These are phyloP conservation scores for Macrophya alboannulata DNA, from an alignment of 2,888 invertebrate genomes.

Conservation along the genomic window DNA sequence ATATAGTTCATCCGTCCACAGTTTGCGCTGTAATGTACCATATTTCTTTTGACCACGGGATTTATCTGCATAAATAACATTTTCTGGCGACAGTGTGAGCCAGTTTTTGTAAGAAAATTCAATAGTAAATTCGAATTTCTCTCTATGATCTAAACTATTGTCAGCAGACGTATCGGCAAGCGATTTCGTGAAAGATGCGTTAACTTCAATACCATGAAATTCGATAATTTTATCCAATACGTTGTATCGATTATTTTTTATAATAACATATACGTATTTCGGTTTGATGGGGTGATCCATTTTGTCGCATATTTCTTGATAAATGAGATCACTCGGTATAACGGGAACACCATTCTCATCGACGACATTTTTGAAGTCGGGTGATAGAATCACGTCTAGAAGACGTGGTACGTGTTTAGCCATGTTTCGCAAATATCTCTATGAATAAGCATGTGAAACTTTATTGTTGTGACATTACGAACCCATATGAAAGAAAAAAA, in stretches of 20 bases:
- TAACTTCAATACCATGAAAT: conserved; percentile 23
- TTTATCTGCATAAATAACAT: conserved; percentile 44
- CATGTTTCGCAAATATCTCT: neutral
- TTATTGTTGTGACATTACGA: neutral
- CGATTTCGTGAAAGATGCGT: neutral
- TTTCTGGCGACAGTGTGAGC: conserved; percentile 12
- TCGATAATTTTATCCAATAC: conserved; percentile 18
- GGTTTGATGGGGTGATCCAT: conserved; percentile 22
- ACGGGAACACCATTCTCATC: conserved; percentile 28
- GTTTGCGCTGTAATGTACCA: conserved; percentile 7
- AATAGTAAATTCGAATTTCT: neutral
- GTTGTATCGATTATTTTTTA: conserved; percentile 36
- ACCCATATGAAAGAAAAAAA: neutral
- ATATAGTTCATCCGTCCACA: conserved; percentile 36
- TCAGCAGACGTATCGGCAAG: neutral
- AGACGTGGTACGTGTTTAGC: conserved; percentile 11
- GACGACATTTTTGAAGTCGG: conserved; percentile 36
- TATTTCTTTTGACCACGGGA: conserved; percentile 17
- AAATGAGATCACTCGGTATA: neutral
- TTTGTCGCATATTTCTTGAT: conserved; percentile 24
- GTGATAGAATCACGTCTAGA: neutral
- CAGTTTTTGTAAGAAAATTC: conserved; percentile 14
- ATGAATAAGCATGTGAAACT: neutral
- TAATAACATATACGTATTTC: conserved; percentile 41
- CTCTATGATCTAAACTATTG: neutral